Conservation (phyloP, 92 coral and sea anemone species). For the Nematostella vectensis region DNA sequence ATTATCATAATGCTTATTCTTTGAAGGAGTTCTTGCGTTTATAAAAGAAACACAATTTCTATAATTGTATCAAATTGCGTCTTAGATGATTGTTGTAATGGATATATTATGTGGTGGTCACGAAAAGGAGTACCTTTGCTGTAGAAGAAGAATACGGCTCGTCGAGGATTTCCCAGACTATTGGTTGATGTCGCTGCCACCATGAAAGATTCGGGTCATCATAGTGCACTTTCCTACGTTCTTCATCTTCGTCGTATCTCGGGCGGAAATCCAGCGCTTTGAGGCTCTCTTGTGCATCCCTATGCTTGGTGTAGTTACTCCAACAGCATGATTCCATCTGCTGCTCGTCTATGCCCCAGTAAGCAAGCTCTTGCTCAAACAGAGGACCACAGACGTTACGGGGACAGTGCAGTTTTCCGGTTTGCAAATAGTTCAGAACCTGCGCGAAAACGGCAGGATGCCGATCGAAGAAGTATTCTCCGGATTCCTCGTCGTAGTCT, state of each 20-base stretch:
- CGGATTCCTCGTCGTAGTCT: conserved; percentile 81
- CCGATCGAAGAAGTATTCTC: conserved; percentile 92
- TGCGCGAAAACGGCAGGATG: conserved; percentile 97
- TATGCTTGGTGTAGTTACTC: conserved; percentile 89
- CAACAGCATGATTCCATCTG: conserved; percentile 99
- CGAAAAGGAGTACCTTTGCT: conserved; percentile 88
- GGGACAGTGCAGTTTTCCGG: conserved; percentile 98
- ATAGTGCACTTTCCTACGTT: conserved; percentile 19
- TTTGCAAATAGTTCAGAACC: conserved; percentile 87
- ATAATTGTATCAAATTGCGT: no score
- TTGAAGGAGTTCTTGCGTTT: no score
- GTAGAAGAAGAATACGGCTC: conserved; percentile 89
- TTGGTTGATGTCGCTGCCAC: conserved; percentile 85
- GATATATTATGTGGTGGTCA: no score
- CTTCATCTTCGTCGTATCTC: conserved; percentile 49
- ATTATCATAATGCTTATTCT: no score
- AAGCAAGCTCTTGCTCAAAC: conserved; percentile 90
- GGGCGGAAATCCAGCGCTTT: conserved; percentile 80
- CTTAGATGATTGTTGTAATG: no score
- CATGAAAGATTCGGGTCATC: conserved; percentile 60
- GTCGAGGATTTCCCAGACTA: conserved; percentile 89
- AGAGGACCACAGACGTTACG: conserved; percentile 88
- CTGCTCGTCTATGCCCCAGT: conserved; percentile 97
- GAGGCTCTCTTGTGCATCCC: conserved; percentile 90
- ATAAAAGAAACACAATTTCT: no score